A percentile compares a stretch with the other conserved stretches of the same genome.
Conservation (phyloP, 2,888 invertebrate species). For the Branchellion lobata region DNA sequence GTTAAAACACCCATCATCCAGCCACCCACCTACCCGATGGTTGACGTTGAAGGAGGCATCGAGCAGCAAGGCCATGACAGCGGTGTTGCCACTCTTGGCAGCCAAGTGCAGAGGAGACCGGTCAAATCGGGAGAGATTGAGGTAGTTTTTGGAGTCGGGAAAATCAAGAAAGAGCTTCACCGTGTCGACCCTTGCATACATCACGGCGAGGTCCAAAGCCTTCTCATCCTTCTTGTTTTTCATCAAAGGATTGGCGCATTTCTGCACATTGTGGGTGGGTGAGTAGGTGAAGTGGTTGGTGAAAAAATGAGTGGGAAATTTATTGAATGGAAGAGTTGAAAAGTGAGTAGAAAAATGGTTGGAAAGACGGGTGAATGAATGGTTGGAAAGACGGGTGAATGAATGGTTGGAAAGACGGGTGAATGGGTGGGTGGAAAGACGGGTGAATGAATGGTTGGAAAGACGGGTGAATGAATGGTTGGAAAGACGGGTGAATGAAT, state of each 20-base stretch:
- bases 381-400: neutral
- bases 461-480: too few relatives aligned
- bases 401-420: too few relatives aligned
- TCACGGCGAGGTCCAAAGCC: conserved; percentile 88
- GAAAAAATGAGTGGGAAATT: neutral
- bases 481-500: too few relatives aligned
- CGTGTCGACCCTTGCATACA: conserved; percentile 72
- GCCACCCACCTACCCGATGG: conserved; percentile 56
- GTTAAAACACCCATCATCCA: neutral
- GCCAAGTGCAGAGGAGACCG: conserved; percentile 88
- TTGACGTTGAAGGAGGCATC: conserved; percentile 85
- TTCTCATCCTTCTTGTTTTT: conserved; percentile 68
- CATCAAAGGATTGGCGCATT: conserved; percentile 76
- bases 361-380: neutral
- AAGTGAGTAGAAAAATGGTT: too few relatives aligned
- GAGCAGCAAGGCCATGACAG: conserved; percentile 78
- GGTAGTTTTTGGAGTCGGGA: conserved; percentile 65
- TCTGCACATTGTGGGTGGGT: conserved; percentile 60
- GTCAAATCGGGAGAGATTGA: conserved; percentile 74
- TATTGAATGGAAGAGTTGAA: neutral
- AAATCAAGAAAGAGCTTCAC: conserved; percentile 77
- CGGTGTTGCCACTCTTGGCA: conserved; percentile 76
- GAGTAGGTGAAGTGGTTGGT: neutral
- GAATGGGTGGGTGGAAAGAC: too few relatives aligned
- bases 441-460: too few relatives aligned